Base-by-base conservation (phyloP, 2,113 vertebrate genomes). In the Cichladusa arquata region DNA sequence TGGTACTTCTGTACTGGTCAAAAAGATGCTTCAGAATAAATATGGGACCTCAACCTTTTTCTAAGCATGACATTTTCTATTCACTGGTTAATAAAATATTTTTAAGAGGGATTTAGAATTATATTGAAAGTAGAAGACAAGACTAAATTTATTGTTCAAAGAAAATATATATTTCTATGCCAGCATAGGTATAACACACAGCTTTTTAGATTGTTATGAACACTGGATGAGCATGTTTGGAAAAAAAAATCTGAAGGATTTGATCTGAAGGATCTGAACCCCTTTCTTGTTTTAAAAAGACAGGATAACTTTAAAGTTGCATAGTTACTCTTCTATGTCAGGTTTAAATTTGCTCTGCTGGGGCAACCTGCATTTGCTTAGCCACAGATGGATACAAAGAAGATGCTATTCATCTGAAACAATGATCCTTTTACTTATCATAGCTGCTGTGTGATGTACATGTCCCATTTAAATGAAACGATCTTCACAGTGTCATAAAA, bases 401-500 rank as follows among this genome's bases (percentile, higher is more conserved):
- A 77, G 47, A 81, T 54, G n/a, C 12, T 80, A 70, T 79, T 94
- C 8, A 86, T 92, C 70, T 92, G 42, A 95, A 96, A 96, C 85
- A 96, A 89, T 81, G 71, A 92, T 94, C 69, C 45, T 95, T 90
- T 85, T 81, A 78, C 82, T 94, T 93, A 81, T 45, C 6, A 2
- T 73, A 65, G 66, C 57, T 79, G 28, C n/a, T 54, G 33, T 73
- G 81, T 78, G 80, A 94, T 93, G 36, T 61, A 67, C 62, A 42
- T 62, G 45, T 45, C 58, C n/a, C 47, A 71, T 94, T 94, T 80
- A 96, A 96, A 93, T 76, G 45, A 69, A 93, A 91, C 56, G 23
- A 64, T 86, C 47, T 89, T 94, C 73, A 81, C 11, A 53, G 36
- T 29, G 47, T 87, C 79, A 94, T 96, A 92, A 97, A 97, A 95